These are phyloP conservation scores for Gryllus bimaculatus DNA, from an alignment of 1,140 invertebrate genomes.

Conservation along the genomic window DNA sequence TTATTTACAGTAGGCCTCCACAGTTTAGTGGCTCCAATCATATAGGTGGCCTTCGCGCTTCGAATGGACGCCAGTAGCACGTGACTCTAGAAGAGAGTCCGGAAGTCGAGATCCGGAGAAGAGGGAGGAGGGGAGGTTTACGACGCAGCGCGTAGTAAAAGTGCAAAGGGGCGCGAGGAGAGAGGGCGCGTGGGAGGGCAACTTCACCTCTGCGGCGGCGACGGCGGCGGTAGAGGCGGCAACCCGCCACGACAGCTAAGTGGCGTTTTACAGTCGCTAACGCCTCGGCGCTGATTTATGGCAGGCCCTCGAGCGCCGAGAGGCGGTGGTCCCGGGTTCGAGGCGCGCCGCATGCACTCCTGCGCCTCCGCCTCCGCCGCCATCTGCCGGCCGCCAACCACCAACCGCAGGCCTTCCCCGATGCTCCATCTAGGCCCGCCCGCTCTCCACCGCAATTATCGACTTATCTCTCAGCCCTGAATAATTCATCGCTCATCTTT, in stretches of 20 bases:
- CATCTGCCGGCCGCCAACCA: not conserved
- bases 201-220: not conserved
- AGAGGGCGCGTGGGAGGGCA: slow-evolving; percentile 22
- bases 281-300: not conserved
- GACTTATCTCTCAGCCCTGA: not conserved
- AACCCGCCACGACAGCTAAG: slow-evolving; percentile 24
- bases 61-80: not conserved
- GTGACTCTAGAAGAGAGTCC: not conserved
- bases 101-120: slow-evolving; percentile 25
- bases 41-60: no score
- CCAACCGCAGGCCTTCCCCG: not conserved
- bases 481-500: not conserved
- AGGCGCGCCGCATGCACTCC: not conserved
- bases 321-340: not conserved
- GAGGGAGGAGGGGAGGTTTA: slow-evolving; percentile 22
- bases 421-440: not conserved
- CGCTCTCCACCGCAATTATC: not conserved
- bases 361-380: no score
- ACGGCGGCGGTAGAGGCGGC: slow-evolving; percentile 22
- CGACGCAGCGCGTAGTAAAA: slow-evolving; percentile 18
- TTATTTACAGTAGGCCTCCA: no score
- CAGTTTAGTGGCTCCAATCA: no score
- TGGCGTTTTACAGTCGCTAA: slow-evolving; percentile 7
- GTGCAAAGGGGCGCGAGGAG: slow-evolving; percentile 22
- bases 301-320: not conserved